phyloP scores from a whole-genome alignment of 1,140 invertebrate species.

The Drosophila suzukii region DNA sequence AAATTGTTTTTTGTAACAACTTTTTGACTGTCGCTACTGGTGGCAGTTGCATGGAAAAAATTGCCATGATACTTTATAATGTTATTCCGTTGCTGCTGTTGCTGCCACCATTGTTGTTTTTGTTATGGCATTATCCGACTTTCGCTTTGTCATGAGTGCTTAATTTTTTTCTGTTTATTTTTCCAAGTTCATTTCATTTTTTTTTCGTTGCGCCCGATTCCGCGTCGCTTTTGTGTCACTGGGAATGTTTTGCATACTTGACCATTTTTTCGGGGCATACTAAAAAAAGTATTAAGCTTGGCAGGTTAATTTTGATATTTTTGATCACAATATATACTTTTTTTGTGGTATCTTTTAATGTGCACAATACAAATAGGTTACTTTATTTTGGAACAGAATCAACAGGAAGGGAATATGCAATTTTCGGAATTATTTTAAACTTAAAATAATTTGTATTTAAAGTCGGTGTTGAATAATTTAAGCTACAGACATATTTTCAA shows the following conservation, averaged over 20 bases:
- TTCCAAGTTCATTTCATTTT: slow-evolving; percentile 15
- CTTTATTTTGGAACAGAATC: no score
- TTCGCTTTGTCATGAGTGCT: slow-evolving; percentile 68
- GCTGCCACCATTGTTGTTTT: slow-evolving; percentile 14
- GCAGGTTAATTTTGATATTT: slow-evolving; percentile 16
- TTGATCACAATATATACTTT: no score
- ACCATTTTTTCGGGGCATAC: background rate
- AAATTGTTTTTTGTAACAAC: slow-evolving; percentile 57
- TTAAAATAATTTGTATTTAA: no score
- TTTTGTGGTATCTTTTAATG: background rate
- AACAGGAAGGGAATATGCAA: no score
- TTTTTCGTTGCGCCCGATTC: background rate
- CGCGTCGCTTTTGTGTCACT: slow-evolving; percentile 38
- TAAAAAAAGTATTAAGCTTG: background rate
- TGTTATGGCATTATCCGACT: slow-evolving; percentile 68
- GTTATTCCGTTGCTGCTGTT: slow-evolving; percentile 37
- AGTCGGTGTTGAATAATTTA: no score
- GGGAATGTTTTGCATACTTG: slow-evolving; percentile 35
- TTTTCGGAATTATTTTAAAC: no score
- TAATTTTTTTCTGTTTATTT: slow-evolving; percentile 37
- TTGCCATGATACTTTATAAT: slow-evolving; percentile 55
- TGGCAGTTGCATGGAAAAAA: slow-evolving; percentile 16
- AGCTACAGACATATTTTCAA: no score
- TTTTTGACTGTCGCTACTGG: slow-evolving; percentile 56
- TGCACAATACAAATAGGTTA: no score